Conservation (phyloP, 2,888 invertebrate genomes). For the Lepetodrilus schrolli region DNA sequence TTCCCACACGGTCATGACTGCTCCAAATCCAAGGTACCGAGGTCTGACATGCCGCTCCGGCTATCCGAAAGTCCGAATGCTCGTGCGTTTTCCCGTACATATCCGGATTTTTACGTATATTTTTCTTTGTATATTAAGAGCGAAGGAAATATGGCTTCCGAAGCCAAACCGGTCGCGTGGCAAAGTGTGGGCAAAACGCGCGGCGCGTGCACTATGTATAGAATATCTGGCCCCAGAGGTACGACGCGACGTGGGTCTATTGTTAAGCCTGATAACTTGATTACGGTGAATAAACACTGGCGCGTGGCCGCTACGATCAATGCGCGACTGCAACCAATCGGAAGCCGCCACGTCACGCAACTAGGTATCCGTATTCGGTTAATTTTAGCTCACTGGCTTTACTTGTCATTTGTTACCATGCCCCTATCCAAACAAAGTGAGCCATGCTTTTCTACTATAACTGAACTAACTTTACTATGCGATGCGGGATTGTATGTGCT, state of each 20-base stretch:
- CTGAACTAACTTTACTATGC: no score
- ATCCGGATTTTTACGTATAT: background rate
- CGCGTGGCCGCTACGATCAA: constrained; percentile 48
- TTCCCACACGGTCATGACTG: constrained; percentile 27
- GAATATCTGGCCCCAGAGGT: constrained; percentile 45
- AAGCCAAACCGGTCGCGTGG: constrained; percentile 44
- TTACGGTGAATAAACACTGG: constrained; percentile 45
- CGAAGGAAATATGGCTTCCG: background rate
- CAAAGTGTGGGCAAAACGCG: constrained; percentile 38
- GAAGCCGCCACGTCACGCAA: constrained; percentile 37
- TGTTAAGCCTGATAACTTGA: constrained; percentile 45
- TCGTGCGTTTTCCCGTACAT: background rate
- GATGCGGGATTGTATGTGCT: no score
- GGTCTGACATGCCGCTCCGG: background rate
- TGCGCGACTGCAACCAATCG: constrained; percentile 41
- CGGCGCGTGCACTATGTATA: constrained; percentile 51
- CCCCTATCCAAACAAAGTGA: background rate
- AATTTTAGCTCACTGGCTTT: constrained; percentile 15
- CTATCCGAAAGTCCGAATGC: background rate
- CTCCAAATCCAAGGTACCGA: background rate
- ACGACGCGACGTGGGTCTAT: constrained; percentile 41
- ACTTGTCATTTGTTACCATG: background rate
- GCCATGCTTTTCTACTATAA: constrained; percentile 11
- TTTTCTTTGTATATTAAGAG: background rate
- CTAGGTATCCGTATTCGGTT: constrained; percentile 6